These are phyloP conservation scores for Trichogramma evanescens DNA, from an alignment of 2,888 invertebrate species.

Conservation along the genomic window DNA sequence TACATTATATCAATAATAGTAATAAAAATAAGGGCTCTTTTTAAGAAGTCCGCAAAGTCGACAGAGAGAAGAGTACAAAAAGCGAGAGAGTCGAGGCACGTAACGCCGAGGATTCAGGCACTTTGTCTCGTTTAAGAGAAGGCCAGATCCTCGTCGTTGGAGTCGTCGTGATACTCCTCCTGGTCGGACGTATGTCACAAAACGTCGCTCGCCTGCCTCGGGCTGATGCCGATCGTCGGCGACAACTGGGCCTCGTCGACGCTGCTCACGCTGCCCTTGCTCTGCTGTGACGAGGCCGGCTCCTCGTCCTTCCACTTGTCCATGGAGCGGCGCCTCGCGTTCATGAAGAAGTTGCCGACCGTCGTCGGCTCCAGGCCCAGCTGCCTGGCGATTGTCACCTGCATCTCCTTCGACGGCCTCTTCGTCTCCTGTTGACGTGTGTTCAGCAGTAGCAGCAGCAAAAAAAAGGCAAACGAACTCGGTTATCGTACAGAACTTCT, in stretches of 20 bases:
- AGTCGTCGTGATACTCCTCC: slow-evolving; percentile 48
- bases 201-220: slow-evolving; percentile 44
- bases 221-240: slow-evolving; percentile 46
- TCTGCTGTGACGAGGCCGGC: slow-evolving; percentile 51
- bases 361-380: slow-evolving; percentile 94
- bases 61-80: too few species aligned
- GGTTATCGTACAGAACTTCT: not conserved
- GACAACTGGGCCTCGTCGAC: slow-evolving; percentile 45
- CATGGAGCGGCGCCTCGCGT: slow-evolving; percentile 94
- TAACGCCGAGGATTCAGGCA: not conserved
- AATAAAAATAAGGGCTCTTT: too few species aligned
- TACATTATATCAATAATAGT: too few species aligned
- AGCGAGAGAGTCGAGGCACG: not conserved
- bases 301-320: slow-evolving; percentile 98
- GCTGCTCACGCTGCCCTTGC: slow-evolving; percentile 26
- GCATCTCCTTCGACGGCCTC: slow-evolving; percentile 99
- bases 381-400: slow-evolving; percentile 96
- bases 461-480: too few species aligned
- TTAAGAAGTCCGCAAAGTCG: too few species aligned
- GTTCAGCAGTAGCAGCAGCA: not conserved
- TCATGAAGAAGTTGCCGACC: slow-evolving; percentile 99
- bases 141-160: slow-evolving; percentile 44
- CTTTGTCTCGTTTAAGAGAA: slow-evolving; percentile 26
- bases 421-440: slow-evolving; percentile 79
- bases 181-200: slow-evolving; percentile 49